Conservation (phyloP, 2,113 vertebrate species). For the Castor canadensis region DNA sequence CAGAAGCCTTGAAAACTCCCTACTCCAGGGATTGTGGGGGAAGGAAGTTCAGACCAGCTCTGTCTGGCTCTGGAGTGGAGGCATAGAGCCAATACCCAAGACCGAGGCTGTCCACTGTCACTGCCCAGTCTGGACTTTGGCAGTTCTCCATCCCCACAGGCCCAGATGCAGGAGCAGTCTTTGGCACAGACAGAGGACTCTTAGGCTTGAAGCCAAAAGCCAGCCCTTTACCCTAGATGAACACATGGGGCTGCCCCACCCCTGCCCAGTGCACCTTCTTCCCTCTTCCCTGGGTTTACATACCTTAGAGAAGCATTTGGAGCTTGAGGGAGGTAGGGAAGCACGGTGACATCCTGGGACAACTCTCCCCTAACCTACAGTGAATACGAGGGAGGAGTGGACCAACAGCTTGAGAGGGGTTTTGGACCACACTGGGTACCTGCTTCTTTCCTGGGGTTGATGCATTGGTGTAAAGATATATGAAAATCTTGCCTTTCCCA, state of each 20-base stretch:
- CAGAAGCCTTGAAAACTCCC: background rate
- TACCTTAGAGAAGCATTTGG: background rate
- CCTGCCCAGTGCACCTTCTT: background rate
- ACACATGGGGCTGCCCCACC: background rate
- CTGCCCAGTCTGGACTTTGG: background rate
- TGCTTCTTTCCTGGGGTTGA: background rate
- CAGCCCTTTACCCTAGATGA: conserved; percentile 67
- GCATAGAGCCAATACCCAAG: background rate
- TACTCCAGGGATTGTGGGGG: background rate
- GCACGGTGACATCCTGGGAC: background rate
- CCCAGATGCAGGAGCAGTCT: conserved; percentile 28
- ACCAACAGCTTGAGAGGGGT: too few relatives aligned
- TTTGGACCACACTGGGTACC: background rate
- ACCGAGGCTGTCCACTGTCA: background rate
- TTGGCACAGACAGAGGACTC: conserved; percentile 27
- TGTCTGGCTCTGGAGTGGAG: background rate
- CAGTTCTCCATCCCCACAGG: background rate
- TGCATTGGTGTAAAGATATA: background rate
- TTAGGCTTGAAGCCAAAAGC: conserved; percentile 35
- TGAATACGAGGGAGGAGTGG: background rate
- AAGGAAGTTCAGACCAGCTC: background rate
- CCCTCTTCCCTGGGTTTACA: background rate
- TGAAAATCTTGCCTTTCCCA: background rate
- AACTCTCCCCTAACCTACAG: background rate
- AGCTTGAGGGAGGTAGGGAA: background rate